Evolutionary conservation across 2,113 vertebrate genomes (phyloP), one percentile per base, ranked within the genome.

Genomic region (Synodontis membranacea): DNA sequence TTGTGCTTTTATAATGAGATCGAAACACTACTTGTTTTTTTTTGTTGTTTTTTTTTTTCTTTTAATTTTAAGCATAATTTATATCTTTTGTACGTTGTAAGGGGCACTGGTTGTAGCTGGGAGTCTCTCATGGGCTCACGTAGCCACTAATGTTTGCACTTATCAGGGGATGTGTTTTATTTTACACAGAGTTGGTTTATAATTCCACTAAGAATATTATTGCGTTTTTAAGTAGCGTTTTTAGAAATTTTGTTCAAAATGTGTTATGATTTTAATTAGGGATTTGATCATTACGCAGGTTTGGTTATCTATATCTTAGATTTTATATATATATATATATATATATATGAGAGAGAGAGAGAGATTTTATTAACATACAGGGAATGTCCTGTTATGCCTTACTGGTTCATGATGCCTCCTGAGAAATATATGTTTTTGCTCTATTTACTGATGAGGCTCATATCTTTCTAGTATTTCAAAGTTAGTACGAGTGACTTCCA

Each of bases 1-100:
- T 89, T 90, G 34, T 88, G 76, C 86, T 91, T 85, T 87, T 88
- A 74, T 76, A 88, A 83, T 91, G 88, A 88, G 64, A 84, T 48
- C 58, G 28, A 88, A 91, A 91, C 92, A 94, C 93, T 94, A 94
- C 90, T 88, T 75, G 85, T 54, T 56, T 11, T 34, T 52, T 50
- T n/a, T 19, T 50, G 44, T 19, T 50, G 44, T 23, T 37, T 74
- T 39, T 37, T 39, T 64, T 68, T 7, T 37, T 64, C n/a, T 44
- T 9, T 78, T 89, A 89, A 87, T n/a, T n/a, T n/a, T n/a, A 87
- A 66, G 21, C 86, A 46, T 90, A 80, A 86, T 91, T 91, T 87
- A 88, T 85, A 90, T 91, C 44, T 92, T 91, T 88, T 86, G 39
- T 83, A 60, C 46, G 19, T 76, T 48, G 58, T 37, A 58, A 58